Evolutionary conservation across 2,113 vertebrate species (phyloP).

Genomic region (Nesogale talazaci): DNA sequence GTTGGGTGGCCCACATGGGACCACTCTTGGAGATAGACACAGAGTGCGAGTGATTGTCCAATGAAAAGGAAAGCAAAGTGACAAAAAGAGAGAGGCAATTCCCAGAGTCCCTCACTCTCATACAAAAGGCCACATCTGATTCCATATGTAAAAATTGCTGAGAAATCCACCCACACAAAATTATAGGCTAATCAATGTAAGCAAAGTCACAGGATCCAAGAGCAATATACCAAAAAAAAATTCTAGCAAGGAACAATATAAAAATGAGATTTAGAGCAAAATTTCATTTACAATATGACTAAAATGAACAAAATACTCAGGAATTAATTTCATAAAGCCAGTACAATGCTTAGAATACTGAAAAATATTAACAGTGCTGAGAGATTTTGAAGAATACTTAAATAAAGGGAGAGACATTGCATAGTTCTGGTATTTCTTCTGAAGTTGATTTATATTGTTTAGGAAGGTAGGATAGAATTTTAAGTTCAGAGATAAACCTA

Average conservation of each 20-base stretch:
- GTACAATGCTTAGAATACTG: background rate
- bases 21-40: too few species aligned
- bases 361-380: background rate
- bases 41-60: too few species aligned
- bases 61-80: too few species aligned
- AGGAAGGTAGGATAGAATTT: background rate
- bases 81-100: too few species aligned
- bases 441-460: background rate
- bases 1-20: too few species aligned
- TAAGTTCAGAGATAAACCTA: background rate
- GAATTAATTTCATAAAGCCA: background rate
- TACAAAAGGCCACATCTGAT: background rate
- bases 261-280: constrained; percentile 17
- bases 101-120: too few species aligned
- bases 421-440: background rate
- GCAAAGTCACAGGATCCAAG: background rate
- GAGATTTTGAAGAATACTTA: background rate
- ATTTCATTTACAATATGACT: background rate
- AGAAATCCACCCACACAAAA: background rate
- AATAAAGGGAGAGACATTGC: background rate
- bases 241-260: background rate
- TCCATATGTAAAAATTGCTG: background rate
- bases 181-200: background rate
- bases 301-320: background rate
- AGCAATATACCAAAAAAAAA: background rate